Percentiles rank a stretch among this genome's conserved stretches.
phyloP scores from a whole-genome alignment of 92 coral and sea anemone genomes.

The Nematostella vectensis region DNA sequence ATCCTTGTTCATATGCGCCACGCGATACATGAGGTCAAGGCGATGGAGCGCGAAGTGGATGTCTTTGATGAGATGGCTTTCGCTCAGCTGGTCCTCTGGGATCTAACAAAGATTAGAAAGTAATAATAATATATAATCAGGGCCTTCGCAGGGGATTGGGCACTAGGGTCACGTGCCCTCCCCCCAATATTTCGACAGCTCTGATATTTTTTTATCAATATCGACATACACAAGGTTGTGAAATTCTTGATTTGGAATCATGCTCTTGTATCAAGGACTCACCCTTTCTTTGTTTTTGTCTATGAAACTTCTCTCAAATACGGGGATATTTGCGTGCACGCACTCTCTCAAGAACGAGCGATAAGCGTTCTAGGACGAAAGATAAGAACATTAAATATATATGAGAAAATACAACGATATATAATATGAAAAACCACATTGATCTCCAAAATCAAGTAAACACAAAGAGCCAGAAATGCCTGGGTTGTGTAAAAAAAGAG shows the following conservation, averaged over 20 bases:
- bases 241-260: no score
- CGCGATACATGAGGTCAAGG: conserved; percentile 85
- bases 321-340: conserved; percentile 66
- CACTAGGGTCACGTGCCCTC: no score
- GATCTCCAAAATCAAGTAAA: no score
- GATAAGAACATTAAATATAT: no score
- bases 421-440: no score
- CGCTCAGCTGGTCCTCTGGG: conserved; percentile 74
- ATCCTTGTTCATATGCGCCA: conserved; percentile 91
- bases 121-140: not conserved
- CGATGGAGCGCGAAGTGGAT: conserved; percentile 82
- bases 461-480: no score
- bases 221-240: no score
- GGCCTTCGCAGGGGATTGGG: not conserved
- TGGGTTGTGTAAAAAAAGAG: no score
- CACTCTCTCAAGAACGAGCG: conserved; percentile 80
- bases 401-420: not conserved
- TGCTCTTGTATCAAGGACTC: no score
- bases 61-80: conserved; percentile 80
- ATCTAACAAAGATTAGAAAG: conserved; percentile 33
- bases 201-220: no score
- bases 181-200: no score
- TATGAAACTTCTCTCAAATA: conserved; percentile 75
- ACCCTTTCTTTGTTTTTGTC: no score
- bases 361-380: conserved; percentile 77